Base-by-base conservation (phyloP, 1,140 invertebrate genomes). In the Panagrolaimus sp. region DNA sequence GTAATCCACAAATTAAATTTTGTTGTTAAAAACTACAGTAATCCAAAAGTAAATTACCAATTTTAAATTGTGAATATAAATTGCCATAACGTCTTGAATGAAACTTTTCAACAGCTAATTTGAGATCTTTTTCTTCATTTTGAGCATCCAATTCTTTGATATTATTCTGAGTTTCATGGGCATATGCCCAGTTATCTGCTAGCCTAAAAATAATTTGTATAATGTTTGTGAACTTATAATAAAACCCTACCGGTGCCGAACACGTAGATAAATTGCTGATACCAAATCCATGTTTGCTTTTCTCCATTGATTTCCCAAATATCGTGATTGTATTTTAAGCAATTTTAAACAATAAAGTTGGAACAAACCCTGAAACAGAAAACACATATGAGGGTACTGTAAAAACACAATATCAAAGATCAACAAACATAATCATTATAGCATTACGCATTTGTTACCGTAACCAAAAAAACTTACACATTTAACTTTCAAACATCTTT, bases 201-300 rank as follows among this genome's bases (percentile, higher is more conserved):
- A 99, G 86, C 63, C 92, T 88, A 58, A 38, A 72, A 62, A 21
- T 15, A n/a, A 6, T 6, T 21, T 65, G 5, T 21, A 4, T 71
- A 38, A 38, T 4, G 32, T 4, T 38, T 38, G n/a, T 7, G 7
- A 38, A n/a, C n/a, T n/a, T n/a, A 7, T 4, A 2, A 67, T 43
- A 63, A 45, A 32, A 3, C 71, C 87, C 93, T 91, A 91, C 85
- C 65, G 92, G 79, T 88, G 87, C 45, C 88, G 77, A 9, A 89
- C 95, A 88, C 97, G 98, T 65, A 93, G 90, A 85, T 99, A 99
- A 83, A 99, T 99, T 44, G 94, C 93, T 84, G 93, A 96, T 86
- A 99, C 94, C 0, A 94, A 96, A 84, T 97, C 98, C 95, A 99
- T 99, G 83, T 99, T 98, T 1, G 91, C 91, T 85, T 98, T 98